These are phyloP conservation scores for Chrysochloris asiatica DNA, from an alignment of 2,113 vertebrate genomes.

Conservation along the genomic window DNA sequence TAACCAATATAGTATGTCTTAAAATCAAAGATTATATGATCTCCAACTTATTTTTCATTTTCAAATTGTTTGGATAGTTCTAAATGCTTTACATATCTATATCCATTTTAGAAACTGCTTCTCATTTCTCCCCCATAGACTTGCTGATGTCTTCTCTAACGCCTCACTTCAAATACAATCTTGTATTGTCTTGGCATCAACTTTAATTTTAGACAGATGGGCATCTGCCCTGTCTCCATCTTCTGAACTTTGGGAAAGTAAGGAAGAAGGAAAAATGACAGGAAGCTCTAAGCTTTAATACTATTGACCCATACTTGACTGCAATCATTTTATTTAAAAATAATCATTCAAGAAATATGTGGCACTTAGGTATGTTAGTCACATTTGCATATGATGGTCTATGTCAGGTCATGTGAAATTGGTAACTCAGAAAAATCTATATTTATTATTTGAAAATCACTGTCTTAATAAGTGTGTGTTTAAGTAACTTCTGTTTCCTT, in stretches of 20 bases:
- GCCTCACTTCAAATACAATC: not conserved
- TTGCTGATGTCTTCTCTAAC: not conserved
- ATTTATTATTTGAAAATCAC: conserved; percentile 65
- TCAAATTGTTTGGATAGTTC: not conserved
- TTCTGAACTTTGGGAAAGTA: not conserved
- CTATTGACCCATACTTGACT: not conserved
- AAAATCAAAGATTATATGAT: not conserved
- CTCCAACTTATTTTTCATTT: not conserved
- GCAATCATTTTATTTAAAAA: conserved; percentile 22
- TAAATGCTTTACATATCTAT: not conserved
- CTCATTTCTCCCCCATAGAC: not conserved
- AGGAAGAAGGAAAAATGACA: conserved; percentile 8
- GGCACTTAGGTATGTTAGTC: conserved; percentile 55
- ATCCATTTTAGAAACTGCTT: not conserved
- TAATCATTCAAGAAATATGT: conserved; percentile 10
- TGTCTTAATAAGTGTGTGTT: conserved; percentile 68
- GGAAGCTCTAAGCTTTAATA: not conserved
- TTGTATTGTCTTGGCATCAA: not conserved
- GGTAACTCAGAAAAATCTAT: conserved; percentile 67
- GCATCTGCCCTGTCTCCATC: not conserved
- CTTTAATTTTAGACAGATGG: not conserved
- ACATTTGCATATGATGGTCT: conserved; percentile 8
- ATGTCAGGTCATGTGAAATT: conserved; percentile 55
- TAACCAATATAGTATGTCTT: not conserved
- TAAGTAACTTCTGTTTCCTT: conserved; percentile 68